Conservation (phyloP, 2,888 invertebrate genomes). For the Diogma glabrata region DNA sequence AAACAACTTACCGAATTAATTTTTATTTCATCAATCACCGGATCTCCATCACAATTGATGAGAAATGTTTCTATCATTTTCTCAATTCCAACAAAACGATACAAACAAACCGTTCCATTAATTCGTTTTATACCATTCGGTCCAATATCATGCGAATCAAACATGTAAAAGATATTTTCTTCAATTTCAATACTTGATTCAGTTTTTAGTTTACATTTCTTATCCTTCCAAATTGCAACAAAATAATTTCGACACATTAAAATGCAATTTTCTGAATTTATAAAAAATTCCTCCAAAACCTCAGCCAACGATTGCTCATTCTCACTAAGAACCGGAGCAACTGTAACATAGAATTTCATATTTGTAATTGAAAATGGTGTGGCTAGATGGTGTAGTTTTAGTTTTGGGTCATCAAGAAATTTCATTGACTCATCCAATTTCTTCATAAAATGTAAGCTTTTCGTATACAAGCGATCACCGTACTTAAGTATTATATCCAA, state of each 20-base stretch:
- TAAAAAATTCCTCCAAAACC: background rate
- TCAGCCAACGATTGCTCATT: constrained; percentile 22
- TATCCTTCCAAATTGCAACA: constrained; percentile 36
- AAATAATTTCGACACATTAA: constrained; percentile 10
- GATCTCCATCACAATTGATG: constrained; percentile 24
- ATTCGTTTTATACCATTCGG: constrained; percentile 29
- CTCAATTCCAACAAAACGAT: constrained; percentile 27
- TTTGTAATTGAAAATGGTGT: constrained; percentile 24
- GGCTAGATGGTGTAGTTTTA: constrained; percentile 25
- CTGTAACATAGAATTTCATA: constrained; percentile 1
- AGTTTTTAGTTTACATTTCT: too few relatives aligned
- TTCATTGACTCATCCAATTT: constrained; percentile 4
- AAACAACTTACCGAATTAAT: constrained; percentile 16
- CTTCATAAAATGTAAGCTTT: constrained; percentile 19
- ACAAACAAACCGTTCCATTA: constrained; percentile 33
- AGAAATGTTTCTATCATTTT: constrained; percentile 26
- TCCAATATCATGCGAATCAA: constrained; percentile 37
- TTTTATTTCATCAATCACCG: constrained; percentile 16
- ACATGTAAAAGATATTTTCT: constrained; percentile 34
- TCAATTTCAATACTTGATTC: too few relatives aligned
- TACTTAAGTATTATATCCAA: constrained; percentile 50
- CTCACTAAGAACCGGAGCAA: background rate
- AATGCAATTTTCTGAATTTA: background rate
- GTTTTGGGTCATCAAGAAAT: constrained; percentile 23
- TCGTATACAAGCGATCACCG: constrained; percentile 48